Conservation (phyloP, 2,888 invertebrate genomes). For the Ptilodon capucinus region DNA sequence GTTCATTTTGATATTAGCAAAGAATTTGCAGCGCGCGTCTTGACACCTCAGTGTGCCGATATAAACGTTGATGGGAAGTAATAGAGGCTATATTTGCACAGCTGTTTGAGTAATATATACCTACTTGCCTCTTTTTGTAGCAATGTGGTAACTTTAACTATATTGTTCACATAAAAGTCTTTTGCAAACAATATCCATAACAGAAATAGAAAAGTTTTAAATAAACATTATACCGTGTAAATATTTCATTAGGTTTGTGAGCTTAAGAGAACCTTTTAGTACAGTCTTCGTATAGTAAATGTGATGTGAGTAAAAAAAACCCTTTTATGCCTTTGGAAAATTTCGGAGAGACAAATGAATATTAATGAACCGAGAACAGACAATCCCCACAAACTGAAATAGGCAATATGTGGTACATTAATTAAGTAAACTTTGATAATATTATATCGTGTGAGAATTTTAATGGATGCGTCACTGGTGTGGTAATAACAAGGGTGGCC, state of each 20-base stretch:
- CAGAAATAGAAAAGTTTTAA: constrained; percentile 12
- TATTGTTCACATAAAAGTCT: neutral
- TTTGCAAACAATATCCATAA: neutral
- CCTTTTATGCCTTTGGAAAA: constrained; percentile 30
- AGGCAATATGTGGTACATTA: neutral
- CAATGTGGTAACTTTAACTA: neutral
- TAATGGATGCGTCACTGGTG: neutral
- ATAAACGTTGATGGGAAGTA: too few species aligned
- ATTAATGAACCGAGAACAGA: constrained; percentile 24
- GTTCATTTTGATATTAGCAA: too few species aligned
- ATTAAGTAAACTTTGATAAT: neutral
- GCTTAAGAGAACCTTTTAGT: constrained; percentile 30
- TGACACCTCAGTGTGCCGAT: too few species aligned
- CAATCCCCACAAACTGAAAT: constrained; percentile 13
- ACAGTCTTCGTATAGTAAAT: constrained; percentile 21
- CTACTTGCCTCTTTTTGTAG: neutral
- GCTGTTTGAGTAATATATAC: neutral
- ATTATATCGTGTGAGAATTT: neutral
- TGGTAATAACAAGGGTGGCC: too few species aligned
- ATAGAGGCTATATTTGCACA: too few species aligned
- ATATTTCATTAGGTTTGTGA: constrained; percentile 34
- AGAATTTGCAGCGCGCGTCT: too few species aligned
- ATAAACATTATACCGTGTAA: constrained; percentile 28
- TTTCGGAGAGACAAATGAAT: constrained; percentile 28
- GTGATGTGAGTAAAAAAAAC: constrained; percentile 26